Percentiles rank a stretch among this genome's conserved stretches.
phyloP scores from a whole-genome alignment of 2,113 vertebrate genomes.

The Anoplopoma fimbria region DNA sequence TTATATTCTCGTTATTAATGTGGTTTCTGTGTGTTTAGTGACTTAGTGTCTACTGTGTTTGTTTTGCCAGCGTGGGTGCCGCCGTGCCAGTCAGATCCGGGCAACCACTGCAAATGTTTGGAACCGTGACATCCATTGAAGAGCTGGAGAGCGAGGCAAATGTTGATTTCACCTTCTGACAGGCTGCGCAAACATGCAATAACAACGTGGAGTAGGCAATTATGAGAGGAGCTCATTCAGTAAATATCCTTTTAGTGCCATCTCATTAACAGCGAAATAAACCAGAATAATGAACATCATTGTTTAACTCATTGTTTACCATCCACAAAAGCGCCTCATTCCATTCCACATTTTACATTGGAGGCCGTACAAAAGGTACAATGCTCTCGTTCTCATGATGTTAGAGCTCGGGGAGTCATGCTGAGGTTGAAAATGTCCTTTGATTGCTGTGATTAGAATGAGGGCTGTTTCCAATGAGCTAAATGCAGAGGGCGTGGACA shows the following conservation, averaged over 20 bases:
- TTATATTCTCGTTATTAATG: neutral
- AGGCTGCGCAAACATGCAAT: conserved; percentile 54
- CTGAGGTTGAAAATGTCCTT: neutral
- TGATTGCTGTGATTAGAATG: conserved; percentile 10
- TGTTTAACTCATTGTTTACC: conserved; percentile 52
- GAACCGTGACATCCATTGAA: conserved; percentile 36
- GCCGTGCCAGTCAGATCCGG: conserved; percentile 14
- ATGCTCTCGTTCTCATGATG: neutral
- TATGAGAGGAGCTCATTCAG: conserved; percentile 55
- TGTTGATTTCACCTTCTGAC: conserved; percentile 59
- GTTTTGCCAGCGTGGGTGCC: neutral
- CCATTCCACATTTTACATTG: neutral
- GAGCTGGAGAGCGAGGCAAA: conserved; percentile 44
- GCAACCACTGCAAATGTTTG: conserved; percentile 34
- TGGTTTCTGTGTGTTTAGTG: conserved; percentile 5
- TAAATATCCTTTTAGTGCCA: conserved; percentile 58
- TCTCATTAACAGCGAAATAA: conserved; percentile 62
- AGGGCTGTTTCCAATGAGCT: conserved; percentile 19
- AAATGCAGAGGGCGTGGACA: neutral
- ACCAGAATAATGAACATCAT: conserved; percentile 52
- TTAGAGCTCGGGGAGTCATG: neutral
- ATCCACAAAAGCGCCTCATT: conserved; percentile 14
- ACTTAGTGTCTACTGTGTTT: neutral
- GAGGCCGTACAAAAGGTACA: conserved; percentile 6
- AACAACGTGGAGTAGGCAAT: conserved; percentile 53